Evolutionary conservation across 2,797 vertebrate genomes (phyloP), one percentile per base, ranked within the genome.

Genomic region (Phoebastria nigripes): DNA sequence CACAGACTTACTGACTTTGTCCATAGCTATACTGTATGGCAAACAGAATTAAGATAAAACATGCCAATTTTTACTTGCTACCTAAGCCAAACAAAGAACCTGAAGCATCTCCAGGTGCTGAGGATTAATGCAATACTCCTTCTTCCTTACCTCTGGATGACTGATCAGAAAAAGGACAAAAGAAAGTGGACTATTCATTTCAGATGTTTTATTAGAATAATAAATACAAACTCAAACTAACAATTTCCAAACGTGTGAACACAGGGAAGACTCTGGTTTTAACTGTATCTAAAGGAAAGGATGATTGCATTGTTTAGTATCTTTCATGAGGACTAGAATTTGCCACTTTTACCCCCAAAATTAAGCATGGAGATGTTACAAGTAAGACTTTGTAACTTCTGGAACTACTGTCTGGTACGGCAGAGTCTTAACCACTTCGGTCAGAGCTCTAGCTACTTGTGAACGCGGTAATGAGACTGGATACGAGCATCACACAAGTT

Each of bases 11-110:
- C 14, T 20, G 12, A 52, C 7, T 61, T 41, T 16, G 29, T 19
- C 41, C 65, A 19, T 2, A 67, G 24, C 25, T n/a, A 15, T 15
- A 65, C 4, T 0, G 0, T 4, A 56, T 3, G 5, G 25, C 35
- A 81, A 82, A 39, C 1, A 33, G 52, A 82, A 49, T 20, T 73
- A 52, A 47, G 24, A 44, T n/a, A 82, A 86, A 82, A 42, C 35
- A 39, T 5, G 5, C 5, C 12, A 24, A 39, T 42, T 70, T 39
- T 55, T 12, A 63, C 37, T 61, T 71, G 29, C 33, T 65, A 24
- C 12, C 10, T 28, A 82, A 90, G 25, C 39, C 52, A 77, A 78
- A 63, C 2, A 33, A 56, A 83, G 37, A 87, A 71, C 2, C 1
- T 1, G 4, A 72, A 78, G 54, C 44, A 44, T 5, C 22, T 42